Base-by-base conservation (phyloP, 2,888 invertebrate genomes). In the Stenurella melanura region DNA sequence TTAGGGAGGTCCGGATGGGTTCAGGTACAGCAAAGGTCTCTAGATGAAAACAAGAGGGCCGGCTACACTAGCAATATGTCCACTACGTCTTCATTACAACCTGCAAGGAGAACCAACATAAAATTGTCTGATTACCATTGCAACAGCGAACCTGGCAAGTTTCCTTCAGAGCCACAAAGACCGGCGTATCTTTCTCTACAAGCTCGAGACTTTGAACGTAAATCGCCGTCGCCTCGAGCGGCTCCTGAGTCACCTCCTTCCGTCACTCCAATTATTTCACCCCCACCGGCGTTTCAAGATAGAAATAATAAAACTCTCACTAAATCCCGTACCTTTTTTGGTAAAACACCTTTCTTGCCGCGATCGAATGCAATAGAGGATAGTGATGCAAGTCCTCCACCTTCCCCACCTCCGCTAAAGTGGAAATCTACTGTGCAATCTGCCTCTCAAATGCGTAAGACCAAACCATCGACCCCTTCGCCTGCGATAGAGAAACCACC, bases 241-340 rank as follows among this genome's bases (percentile, higher is more conserved):
- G 83, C 89, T 0, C 89, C 89, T 61, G 92, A 93, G 0, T 93
- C 93, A 42, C 93, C 93, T 2, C 92, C 84, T 63, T 84, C 93
- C n/a, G 89, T 93, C 15, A 94, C 93, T 0, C 94, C 94, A 9
- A 94, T 94, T 76, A 92, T 94, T 64, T 94, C 94, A 17, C 94
- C 94, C 11, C 94, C 94, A 0, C 93, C 93, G 11, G 94, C 93
- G 11, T 94, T 94, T 86, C 94, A 94, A 86, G 93, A 93, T 81
- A 89, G 81, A 85, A 87, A 70, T 78, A 87, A 70, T 78, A 71
- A 84, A 81, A 30, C 50, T 0, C n/a, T 30, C 15, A 83, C 77
- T 76, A 89, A 85, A 81, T 80, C 84, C 64, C 86, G 88, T 5
- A 84, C 87, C 6, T 89, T 89, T 76, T 90, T 90, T 78, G 90